Evolutionary conservation across 2,888 invertebrate species (phyloP).

Genomic region (Nyleta sp.): DNA sequence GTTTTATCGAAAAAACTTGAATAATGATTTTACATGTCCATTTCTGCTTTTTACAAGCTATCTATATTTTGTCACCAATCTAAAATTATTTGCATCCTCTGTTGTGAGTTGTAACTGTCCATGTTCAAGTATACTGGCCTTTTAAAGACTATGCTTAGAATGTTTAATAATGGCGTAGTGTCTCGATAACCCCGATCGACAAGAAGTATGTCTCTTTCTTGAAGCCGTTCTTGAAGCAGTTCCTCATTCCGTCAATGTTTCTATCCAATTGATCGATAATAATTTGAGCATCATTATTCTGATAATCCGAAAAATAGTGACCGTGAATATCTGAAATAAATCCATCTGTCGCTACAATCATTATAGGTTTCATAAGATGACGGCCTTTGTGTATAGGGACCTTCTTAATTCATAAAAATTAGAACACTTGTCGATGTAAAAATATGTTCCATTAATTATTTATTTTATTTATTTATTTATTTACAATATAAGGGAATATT

Average conservation of each 20-base stretch:
- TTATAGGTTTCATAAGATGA: slow-evolving; percentile 19
- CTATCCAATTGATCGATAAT: slow-evolving; percentile 22
- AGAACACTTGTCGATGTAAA: neutral
- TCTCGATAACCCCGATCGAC: slow-evolving; percentile 1
- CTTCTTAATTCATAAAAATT: slow-evolving; percentile 18
- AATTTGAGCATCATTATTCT: slow-evolving; percentile 56
- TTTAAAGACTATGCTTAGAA: neutral
- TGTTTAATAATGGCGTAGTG: neutral
- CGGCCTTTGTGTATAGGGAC: slow-evolving; percentile 14
- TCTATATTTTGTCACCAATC: slow-evolving; percentile 30
- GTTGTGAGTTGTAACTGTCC: slow-evolving; percentile 19
- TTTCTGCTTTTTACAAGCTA: slow-evolving; percentile 42
- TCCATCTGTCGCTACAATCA: slow-evolving; percentile 22
- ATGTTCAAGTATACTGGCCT: slow-evolving; percentile 16
- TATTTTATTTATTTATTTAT: too few relatives aligned
- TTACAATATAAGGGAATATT: too few relatives aligned
- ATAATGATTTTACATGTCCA: slow-evolving; percentile 22
- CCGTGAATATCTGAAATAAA: slow-evolving; percentile 24
- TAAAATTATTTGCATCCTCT: slow-evolving; percentile 24
- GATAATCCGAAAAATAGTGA: slow-evolving; percentile 23
- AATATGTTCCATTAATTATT: neutral
- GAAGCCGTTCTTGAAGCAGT: neutral
- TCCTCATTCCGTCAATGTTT: neutral
- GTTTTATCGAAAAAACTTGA: slow-evolving; percentile 11
- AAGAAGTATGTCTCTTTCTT: neutral